Conservation (phyloP, 2,888 invertebrate species). For the Chouioia cunea region DNA sequence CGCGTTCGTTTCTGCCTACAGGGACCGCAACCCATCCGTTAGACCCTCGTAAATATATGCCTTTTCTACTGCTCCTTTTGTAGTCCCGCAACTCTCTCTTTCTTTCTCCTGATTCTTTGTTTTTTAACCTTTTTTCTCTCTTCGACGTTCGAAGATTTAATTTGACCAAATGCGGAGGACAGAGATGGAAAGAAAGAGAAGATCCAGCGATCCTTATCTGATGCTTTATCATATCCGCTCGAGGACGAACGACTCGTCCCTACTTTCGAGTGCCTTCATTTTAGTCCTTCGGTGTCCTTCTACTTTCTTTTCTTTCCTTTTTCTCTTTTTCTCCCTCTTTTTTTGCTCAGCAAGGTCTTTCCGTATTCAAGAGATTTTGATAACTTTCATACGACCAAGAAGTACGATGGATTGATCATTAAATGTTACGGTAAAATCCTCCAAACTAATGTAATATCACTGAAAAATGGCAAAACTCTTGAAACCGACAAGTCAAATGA, state of each 20-base stretch:
- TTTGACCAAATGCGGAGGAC: conserved; percentile 59
- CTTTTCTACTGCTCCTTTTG: conserved; percentile 56
- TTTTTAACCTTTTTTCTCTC: conserved; percentile 43
- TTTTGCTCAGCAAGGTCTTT: conserved; percentile 29
- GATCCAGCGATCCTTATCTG: conserved; percentile 61
- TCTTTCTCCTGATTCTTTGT: conserved; percentile 25
- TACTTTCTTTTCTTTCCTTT: conserved; percentile 26
- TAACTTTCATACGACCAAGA: too few relatives aligned
- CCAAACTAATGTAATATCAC: too few relatives aligned
- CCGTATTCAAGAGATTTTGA: too few relatives aligned
- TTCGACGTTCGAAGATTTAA: conserved; percentile 66
- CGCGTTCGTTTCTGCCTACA: not conserved
- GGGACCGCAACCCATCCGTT: conserved; percentile 58
- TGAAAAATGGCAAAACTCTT: too few relatives aligned
- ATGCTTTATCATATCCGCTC: conserved; percentile 65
- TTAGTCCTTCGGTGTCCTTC: conserved; percentile 40
- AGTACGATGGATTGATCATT: too few relatives aligned
- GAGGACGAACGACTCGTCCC: conserved; percentile 51
- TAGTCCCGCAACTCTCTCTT: conserved; percentile 37
- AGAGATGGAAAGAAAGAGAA: conserved; percentile 14
- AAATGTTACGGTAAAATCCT: too few relatives aligned
- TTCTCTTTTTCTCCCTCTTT: conserved; percentile 3
- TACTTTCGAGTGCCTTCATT: conserved; percentile 47
- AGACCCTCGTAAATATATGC: conserved; percentile 63
- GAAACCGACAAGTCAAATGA: not conserved